These are phyloP conservation scores for Clytia hemisphaerica DNA, from an alignment of 30 jellyfish, hydroid and myxozoan genomes.

Conservation along the genomic window DNA sequence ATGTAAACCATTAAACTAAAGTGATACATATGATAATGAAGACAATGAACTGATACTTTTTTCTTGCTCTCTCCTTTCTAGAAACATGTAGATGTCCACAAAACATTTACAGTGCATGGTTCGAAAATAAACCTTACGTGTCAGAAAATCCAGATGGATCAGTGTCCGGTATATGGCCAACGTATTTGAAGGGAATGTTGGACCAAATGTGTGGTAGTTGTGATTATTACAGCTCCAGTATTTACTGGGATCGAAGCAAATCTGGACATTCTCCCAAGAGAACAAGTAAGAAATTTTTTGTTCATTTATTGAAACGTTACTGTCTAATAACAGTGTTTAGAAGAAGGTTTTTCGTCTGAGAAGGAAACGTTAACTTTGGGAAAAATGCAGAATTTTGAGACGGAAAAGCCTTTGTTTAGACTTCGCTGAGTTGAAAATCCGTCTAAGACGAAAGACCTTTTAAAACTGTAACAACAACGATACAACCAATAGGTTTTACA, in stretches of 20 bases:
- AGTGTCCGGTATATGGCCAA: conserved; percentile 32
- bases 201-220: conserved; percentile 30
- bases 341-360: too few species aligned
- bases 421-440: not conserved
- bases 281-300: conserved; percentile 44
- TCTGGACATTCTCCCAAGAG: conserved; percentile 39
- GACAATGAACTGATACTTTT: too few species aligned
- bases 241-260: conserved; percentile 53
- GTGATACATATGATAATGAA: too few species aligned
- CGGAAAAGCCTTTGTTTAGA: not conserved
- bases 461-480: not conserved
- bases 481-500: not conserved
- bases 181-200: conserved; percentile 10
- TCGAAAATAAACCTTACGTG: conserved; percentile 29
- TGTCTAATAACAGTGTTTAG: too few species aligned
- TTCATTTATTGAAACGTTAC: too few species aligned
- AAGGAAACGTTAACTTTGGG: too few species aligned
- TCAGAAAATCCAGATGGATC: not conserved
- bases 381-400: too few species aligned
- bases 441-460: not conserved
- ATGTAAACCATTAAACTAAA: too few species aligned
- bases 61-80: too few species aligned
- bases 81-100: conserved; percentile 73
- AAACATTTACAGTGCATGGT: conserved; percentile 59
- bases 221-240: conserved; percentile 18